Percentiles rank a stretch among this genome's conserved stretches.
phyloP scores from a whole-genome alignment of 2,113 vertebrate species.

The Paradisaea rubra region DNA sequence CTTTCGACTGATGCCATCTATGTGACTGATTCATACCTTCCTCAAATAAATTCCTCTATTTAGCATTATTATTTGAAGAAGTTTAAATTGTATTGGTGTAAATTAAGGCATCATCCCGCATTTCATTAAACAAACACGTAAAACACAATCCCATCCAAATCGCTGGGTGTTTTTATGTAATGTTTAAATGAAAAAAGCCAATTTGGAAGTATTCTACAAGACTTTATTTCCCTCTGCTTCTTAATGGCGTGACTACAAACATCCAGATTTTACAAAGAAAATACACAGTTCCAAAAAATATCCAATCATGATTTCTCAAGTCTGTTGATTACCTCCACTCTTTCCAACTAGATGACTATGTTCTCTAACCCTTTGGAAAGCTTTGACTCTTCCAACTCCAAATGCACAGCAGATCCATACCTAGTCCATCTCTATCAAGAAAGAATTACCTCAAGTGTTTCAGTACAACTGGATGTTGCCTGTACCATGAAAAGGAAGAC shows the following conservation, averaged over 20 bases:
- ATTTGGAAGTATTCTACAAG: not conserved
- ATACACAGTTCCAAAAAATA: not conserved
- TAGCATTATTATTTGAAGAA: not conserved
- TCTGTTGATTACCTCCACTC: not conserved
- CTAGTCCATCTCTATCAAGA: not conserved
- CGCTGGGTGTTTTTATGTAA: not conserved
- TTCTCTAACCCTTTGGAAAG: not conserved
- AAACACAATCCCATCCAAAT: not conserved
- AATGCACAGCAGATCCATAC: not conserved
- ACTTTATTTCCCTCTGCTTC: not conserved
- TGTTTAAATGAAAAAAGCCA: not conserved
- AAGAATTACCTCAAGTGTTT: not conserved
- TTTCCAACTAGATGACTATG: not conserved
- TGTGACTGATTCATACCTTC: not conserved
- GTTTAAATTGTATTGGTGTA: not conserved
- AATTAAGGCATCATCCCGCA: not conserved
- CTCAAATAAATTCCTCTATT: not conserved
- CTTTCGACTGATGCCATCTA: not conserved
- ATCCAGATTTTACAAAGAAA: not conserved
- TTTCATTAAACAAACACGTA: not conserved
- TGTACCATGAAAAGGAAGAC: not conserved
- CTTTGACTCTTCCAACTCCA: not conserved
- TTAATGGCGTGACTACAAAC: not conserved
- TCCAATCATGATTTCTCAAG: not conserved
- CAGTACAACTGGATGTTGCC: not conserved